Conservation (phyloP, 2,888 invertebrate genomes). For the Deilephila elpenor region DNA sequence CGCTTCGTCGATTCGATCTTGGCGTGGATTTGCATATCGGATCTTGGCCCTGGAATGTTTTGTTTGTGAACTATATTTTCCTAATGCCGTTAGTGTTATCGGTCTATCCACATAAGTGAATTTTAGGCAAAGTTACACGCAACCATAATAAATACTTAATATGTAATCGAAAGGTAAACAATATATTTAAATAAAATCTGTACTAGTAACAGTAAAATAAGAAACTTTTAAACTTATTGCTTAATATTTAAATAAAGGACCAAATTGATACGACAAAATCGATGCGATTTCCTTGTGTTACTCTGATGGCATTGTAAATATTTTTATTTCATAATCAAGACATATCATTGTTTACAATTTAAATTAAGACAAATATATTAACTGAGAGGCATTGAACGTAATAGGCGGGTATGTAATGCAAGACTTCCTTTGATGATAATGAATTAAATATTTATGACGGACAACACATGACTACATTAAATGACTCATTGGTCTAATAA, state of each 20-base stretch:
- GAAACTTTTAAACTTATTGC: too few species aligned
- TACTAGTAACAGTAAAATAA: too few species aligned
- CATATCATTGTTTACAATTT: neutral
- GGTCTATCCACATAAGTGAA: neutral
- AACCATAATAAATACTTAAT: neutral
- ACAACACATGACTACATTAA: neutral
- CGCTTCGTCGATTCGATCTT: slow-evolving; percentile 49
- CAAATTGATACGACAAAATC: too few species aligned
- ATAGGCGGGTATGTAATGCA: neutral
- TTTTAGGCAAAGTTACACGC: neutral
- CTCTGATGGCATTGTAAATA: too few species aligned
- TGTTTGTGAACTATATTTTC: slow-evolving; percentile 2
- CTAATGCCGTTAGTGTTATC: neutral
- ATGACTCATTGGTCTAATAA: neutral
- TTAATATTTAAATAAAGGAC: too few species aligned
- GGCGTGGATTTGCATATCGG: slow-evolving; percentile 56
- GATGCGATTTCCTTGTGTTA: too few species aligned
- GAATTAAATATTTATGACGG: neutral
- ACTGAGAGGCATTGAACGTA: neutral
- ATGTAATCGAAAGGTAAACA: too few species aligned
- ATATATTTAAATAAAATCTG: too few species aligned
- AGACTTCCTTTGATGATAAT: neutral
- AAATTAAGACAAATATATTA: neutral
- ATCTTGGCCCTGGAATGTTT: slow-evolving; percentile 59
- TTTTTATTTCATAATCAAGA: too few species aligned